Evolutionary conservation across 2,113 vertebrate species (phyloP).

Genomic region (Gracilinanus agilis): DNA sequence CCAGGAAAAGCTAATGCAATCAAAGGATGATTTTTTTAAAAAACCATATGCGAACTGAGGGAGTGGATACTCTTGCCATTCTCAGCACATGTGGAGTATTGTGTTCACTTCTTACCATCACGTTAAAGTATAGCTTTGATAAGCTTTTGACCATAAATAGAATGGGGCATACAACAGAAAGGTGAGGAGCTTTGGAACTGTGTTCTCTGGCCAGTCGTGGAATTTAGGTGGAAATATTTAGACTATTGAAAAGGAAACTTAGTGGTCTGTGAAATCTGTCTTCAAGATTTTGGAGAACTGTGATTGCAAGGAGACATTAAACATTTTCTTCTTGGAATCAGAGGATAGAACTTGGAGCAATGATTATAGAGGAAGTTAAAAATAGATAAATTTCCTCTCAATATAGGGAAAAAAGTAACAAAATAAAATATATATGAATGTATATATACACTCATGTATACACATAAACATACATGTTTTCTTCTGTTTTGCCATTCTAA

Average conservation of each 20-base stretch:
- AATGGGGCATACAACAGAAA: not conserved
- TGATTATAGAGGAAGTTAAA: not conserved
- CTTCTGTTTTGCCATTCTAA: not conserved
- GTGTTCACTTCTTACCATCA: not conserved
- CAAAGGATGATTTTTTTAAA: not conserved
- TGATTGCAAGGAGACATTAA: not conserved
- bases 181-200: not conserved
- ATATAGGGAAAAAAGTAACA: not conserved
- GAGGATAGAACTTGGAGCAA: not conserved
- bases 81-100: not conserved
- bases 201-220: not conserved
- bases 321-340: not conserved
- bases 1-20: not conserved
- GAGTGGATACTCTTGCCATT: not conserved
- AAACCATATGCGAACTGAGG: not conserved
- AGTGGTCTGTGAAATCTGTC: not conserved
- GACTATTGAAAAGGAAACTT: not conserved
- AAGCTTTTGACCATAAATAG: not conserved
- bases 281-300: not conserved
- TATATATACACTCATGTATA: not conserved
- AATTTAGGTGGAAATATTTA: not conserved
- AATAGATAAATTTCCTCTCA: not conserved
- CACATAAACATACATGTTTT: rapidly evolving
- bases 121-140: not conserved
- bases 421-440: not conserved